phyloP scores from a whole-genome alignment of 2,888 invertebrate species.

The Cactoblastis cactorum region DNA sequence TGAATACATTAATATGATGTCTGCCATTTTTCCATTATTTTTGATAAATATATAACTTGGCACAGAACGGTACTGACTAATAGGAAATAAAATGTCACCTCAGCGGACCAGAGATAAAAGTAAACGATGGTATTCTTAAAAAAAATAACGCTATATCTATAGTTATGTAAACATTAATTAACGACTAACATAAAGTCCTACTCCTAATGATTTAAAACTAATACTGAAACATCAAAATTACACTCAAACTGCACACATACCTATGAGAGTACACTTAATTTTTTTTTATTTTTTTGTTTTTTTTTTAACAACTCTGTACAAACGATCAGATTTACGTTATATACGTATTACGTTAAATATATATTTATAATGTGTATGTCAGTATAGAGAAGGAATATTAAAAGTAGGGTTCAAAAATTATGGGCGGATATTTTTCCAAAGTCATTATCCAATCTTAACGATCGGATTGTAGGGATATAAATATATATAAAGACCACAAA shows the following conservation, averaged over 20 bases:
- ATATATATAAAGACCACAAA: constrained; percentile 18
- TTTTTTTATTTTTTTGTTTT: constrained; percentile 37
- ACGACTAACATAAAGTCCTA: constrained; percentile 72
- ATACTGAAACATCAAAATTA: constrained; percentile 63
- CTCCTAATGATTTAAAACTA: constrained; percentile 70
- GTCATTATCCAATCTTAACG: constrained; percentile 16
- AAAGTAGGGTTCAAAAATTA: constrained; percentile 36
- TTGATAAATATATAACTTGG: constrained; percentile 29
- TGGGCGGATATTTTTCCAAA: constrained; percentile 39
- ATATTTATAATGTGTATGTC: constrained; percentile 29
- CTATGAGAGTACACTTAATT: constrained; percentile 45
- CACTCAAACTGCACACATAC: constrained; percentile 49
- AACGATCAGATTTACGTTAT: constrained; percentile 50
- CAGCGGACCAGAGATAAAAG: constrained; percentile 43
- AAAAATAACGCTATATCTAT: constrained; percentile 53
- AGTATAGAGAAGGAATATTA: constrained; percentile 27
- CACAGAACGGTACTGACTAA: constrained; percentile 43
- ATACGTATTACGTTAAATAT: constrained; percentile 35
- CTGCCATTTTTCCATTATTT: constrained; percentile 25
- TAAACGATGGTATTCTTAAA: constrained; percentile 59
- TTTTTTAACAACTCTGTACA: constrained; percentile 62
- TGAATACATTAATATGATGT: constrained; percentile 21
- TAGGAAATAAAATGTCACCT: constrained; percentile 39
- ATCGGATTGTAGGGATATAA: constrained; percentile 20
- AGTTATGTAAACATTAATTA: constrained; percentile 68